Evolutionary conservation across 1,140 invertebrate genomes (phyloP).

Genomic region (Drosophila sproati): DNA sequence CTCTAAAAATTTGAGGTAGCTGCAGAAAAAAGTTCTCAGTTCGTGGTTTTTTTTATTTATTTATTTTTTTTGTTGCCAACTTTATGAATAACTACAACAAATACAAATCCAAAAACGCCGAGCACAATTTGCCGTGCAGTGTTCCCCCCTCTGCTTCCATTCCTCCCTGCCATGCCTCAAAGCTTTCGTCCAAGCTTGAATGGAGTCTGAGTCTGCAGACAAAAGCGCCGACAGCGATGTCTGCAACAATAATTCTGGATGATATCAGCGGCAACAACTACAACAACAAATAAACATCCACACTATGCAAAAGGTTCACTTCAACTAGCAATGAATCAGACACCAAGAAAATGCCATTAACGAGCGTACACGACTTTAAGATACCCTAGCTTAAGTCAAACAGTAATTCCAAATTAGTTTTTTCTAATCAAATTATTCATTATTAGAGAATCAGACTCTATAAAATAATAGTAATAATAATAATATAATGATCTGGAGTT

Average conservation of each 20-base stretch:
- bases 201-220: constrained; percentile 73
- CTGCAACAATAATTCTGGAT: constrained; percentile 63
- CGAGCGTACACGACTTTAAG: background rate
- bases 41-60: constrained; percentile 45
- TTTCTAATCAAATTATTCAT: too few relatives aligned
- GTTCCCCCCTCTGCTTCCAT: too few relatives aligned
- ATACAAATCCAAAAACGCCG: constrained; percentile 56
- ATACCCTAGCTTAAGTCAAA: constrained; percentile 1
- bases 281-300: constrained; percentile 31
- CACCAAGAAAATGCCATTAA: constrained; percentile 7
- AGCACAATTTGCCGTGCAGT: background rate
- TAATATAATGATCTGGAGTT: too few relatives aligned
- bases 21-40: constrained; percentile 59
- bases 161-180: constrained; percentile 38
- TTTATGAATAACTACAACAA: constrained; percentile 41
- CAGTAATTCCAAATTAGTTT: too few relatives aligned
- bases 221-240: constrained; percentile 70
- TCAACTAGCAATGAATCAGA: constrained; percentile 75
- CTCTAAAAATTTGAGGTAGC: constrained; percentile 77
- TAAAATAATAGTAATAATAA: too few relatives aligned
- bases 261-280: constrained; percentile 51
- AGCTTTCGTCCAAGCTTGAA: constrained; percentile 47
- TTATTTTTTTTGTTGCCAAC: constrained; percentile 43
- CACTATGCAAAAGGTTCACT: constrained; percentile 67
- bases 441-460: too few relatives aligned